Percentiles rank a stretch among this genome's conserved stretches.
Conservation (phyloP, 2,888 invertebrate genomes). For the Spodoptera littoralis region DNA sequence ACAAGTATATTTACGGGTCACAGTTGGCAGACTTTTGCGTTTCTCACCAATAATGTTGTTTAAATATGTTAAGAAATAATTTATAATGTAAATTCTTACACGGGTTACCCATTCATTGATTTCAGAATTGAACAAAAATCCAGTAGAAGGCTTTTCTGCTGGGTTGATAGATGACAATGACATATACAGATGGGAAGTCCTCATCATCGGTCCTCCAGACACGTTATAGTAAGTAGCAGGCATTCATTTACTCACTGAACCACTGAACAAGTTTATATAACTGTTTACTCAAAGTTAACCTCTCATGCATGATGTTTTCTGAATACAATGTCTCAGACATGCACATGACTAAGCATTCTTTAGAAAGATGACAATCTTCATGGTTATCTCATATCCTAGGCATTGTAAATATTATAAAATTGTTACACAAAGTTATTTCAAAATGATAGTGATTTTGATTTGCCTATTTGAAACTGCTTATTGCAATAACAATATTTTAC, state of each 20-base stretch:
- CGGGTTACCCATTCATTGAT: constrained; percentile 60
- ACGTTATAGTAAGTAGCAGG: constrained; percentile 96
- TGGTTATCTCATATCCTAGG: background rate
- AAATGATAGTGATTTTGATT: no score
- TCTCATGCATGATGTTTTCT: background rate
- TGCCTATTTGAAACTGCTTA: no score
- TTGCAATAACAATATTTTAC: no score
- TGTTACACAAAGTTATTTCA: no score
- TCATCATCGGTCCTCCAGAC: constrained; percentile 99
- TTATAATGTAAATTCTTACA: background rate
- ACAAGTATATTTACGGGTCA: constrained; percentile 69
- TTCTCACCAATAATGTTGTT: constrained; percentile 48
- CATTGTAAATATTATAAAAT: background rate
- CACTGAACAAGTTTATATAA: background rate
- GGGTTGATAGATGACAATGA: constrained; percentile 99
- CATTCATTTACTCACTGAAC: constrained; percentile 1
- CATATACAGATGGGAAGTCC: constrained; percentile 99
- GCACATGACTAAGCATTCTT: constrained; percentile 48
- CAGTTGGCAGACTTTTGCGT: constrained; percentile 69
- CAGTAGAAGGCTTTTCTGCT: constrained; percentile 99
- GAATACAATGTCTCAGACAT: constrained; percentile 7
- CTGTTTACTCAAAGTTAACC: background rate
- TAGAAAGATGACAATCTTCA: constrained; percentile 3
- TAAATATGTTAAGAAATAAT: constrained; percentile 12
- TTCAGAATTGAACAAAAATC: constrained; percentile 99